These are phyloP conservation scores for Helicolenus hilgendorfi DNA, from an alignment of 2,797 vertebrate species.

Conservation along the genomic window DNA sequence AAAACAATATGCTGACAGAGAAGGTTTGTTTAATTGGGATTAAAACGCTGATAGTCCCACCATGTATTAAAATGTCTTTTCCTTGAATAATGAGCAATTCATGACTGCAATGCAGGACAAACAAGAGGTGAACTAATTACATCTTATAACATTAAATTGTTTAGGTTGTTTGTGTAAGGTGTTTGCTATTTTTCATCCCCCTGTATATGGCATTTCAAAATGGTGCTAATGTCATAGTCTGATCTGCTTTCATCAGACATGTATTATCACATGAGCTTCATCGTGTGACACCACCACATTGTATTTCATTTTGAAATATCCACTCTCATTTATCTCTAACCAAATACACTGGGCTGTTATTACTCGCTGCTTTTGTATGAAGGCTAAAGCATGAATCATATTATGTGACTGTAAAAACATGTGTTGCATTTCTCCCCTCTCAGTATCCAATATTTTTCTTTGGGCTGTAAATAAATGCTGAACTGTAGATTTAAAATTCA, in stretches of 20 bases:
- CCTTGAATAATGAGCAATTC: not conserved
- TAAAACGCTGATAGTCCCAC: not conserved
- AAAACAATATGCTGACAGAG: not conserved
- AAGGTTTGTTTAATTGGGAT: not conserved
- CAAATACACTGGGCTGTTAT: constrained; percentile 32
- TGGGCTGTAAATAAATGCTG: constrained; percentile 54
- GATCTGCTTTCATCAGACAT: not conserved
- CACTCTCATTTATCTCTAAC: constrained; percentile 16
- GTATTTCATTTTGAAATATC: constrained; percentile 37
- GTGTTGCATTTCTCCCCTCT: not conserved
- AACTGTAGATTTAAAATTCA: constrained; percentile 10
- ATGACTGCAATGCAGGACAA: not conserved
- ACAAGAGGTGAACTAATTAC: not conserved
- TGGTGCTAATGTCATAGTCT: constrained; percentile 21
- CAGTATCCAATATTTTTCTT: not conserved
- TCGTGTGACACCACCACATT: constrained; percentile 29
- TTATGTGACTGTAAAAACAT: constrained; percentile 5
- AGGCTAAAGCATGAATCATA: not conserved
- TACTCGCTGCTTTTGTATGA: constrained; percentile 14
- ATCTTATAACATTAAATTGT: not conserved
- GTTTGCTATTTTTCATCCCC: not conserved
- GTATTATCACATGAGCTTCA: constrained; percentile 12
- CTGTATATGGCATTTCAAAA: constrained; percentile 8
- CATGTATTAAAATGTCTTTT: not conserved
- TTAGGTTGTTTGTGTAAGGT: not conserved